A percentile compares a stretch with the other conserved stretches of the same genome.
Evolutionary conservation across 2,113 vertebrate species (phyloP).

Genomic region (Pedetes capensis): DNA sequence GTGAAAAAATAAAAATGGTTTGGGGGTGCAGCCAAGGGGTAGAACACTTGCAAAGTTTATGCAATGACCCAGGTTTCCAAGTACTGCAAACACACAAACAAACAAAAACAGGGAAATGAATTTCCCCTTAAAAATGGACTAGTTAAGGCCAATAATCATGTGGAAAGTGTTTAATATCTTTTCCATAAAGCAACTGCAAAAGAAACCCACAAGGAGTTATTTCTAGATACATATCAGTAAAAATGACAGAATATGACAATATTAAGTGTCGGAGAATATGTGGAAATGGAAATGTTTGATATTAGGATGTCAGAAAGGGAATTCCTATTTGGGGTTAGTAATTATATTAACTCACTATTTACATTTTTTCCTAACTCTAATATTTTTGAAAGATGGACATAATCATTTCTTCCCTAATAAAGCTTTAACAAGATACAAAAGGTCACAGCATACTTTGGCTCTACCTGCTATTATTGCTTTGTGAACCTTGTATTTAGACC

Average conservation of each 20-base stretch:
- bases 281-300: neutral
- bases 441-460: too few species aligned
- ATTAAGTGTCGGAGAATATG: neutral
- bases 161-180: neutral
- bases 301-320: neutral
- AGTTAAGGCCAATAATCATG: neutral
- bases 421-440: neutral
- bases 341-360: neutral
- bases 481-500: neutral
- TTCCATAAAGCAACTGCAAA: neutral
- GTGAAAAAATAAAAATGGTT: too few species aligned
- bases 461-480: neutral
- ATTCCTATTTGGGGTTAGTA: neutral
- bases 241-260: neutral
- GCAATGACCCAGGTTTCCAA: too few species aligned
- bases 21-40: too few species aligned
- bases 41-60: too few species aligned
- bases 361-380: neutral
- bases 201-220: neutral
- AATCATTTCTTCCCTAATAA: neutral
- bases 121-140: neutral
- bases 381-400: neutral
- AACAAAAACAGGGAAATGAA: neutral
- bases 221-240: neutral
- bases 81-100: neutral